phyloP scores from a whole-genome alignment of 1,140 invertebrate genomes.

The Telenomus remus region DNA sequence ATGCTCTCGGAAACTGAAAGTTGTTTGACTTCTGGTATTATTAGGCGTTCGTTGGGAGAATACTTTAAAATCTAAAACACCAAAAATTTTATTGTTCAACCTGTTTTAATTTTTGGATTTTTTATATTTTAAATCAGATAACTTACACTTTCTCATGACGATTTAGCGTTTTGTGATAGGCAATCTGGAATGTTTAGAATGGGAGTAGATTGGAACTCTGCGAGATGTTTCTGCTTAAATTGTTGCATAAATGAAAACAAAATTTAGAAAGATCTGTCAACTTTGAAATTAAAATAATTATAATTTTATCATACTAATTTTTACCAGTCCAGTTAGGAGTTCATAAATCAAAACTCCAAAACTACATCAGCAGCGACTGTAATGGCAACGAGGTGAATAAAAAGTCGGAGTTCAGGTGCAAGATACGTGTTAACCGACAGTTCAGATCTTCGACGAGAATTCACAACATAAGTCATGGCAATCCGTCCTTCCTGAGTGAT shows the following conservation, averaged over 20 bases:
- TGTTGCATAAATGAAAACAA: conserved; percentile 75
- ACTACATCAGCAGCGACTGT: conserved; percentile 80
- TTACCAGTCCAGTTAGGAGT: too few species aligned
- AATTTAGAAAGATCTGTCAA: not conserved
- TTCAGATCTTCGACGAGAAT: too few species aligned
- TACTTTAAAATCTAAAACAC: too few species aligned
- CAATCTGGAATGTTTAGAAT: too few species aligned
- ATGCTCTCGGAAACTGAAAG: too few species aligned
- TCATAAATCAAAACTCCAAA: too few species aligned
- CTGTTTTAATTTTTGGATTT: conserved; percentile 62
- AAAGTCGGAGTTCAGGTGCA: conserved; percentile 80
- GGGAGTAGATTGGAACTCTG: conserved; percentile 78
- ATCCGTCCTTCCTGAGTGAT: conserved; percentile 81
- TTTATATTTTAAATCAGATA: conserved; percentile 60
- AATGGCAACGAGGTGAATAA: conserved; percentile 69
- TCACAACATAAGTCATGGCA: too few species aligned
- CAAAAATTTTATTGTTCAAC: too few species aligned
- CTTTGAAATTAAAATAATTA: not conserved
- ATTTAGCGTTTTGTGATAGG: conserved; percentile 77
- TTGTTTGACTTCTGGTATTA: too few species aligned
- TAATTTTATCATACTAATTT: conserved; percentile 14
- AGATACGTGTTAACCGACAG: conserved; percentile 76
- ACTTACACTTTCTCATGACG: conserved; percentile 77
- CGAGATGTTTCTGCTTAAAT: conserved; percentile 79
- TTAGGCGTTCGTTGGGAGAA: too few species aligned